These are phyloP conservation scores for Drosophila aldrichi DNA, from an alignment of 2,888 invertebrate genomes.

Conservation along the genomic window DNA sequence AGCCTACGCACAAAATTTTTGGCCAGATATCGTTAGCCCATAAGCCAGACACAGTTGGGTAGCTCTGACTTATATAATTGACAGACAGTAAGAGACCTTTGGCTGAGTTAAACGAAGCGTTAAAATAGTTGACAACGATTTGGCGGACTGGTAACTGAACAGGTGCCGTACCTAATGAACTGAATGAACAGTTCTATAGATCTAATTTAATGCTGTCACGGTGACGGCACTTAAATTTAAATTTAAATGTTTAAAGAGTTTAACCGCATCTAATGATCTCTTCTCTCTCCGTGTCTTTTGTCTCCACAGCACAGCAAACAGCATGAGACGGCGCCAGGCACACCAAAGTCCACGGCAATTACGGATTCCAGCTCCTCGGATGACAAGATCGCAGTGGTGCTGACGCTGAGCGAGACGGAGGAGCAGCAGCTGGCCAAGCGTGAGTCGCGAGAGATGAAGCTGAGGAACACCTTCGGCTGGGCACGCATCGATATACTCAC, in stretches of 20 bases:
- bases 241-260: not conserved
- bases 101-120: conserved; percentile 62
- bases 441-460: conserved; percentile 87
- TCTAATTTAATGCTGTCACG: conserved; percentile 7
- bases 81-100: conserved; percentile 18
- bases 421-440: conserved; percentile 66
- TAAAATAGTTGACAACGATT: conserved; percentile 58
- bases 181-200: conserved; percentile 5
- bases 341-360: not conserved
- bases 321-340: conserved; percentile 2
- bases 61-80: conserved; percentile 43
- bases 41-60: conserved; percentile 16
- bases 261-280: not conserved
- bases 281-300: not conserved
- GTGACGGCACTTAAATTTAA: not conserved
- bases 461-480: conserved; percentile 97
- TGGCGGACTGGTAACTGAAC: conserved; percentile 34
- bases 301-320: conserved; percentile 78
- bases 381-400: conserved; percentile 54
- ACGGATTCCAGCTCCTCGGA: conserved; percentile 24
- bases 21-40: conserved; percentile 40
- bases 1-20: conserved; percentile 42
- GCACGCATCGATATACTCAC: conserved; percentile 95
- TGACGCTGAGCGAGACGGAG: conserved; percentile 58
- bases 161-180: conserved; percentile 14